phyloP scores from a whole-genome alignment of 2,113 vertebrate genomes.

The Clupea harengus region DNA sequence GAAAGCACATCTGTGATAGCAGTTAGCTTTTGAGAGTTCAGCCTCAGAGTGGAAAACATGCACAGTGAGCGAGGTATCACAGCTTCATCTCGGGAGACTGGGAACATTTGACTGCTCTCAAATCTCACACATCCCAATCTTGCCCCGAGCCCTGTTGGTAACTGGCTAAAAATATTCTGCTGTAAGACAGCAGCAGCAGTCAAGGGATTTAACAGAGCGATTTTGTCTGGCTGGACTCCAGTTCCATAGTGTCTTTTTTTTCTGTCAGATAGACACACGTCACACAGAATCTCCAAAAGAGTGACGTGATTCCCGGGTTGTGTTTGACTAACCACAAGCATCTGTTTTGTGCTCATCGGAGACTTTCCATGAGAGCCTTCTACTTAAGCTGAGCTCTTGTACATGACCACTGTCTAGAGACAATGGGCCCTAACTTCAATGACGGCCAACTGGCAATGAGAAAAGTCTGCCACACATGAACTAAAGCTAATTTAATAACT shows the following conservation, averaged over 20 bases:
- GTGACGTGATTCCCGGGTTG: slow-evolving; percentile 52
- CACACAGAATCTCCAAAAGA: slow-evolving; percentile 52
- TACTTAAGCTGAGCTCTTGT: neutral
- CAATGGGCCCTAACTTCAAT: neutral
- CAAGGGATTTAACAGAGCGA: slow-evolving; percentile 53
- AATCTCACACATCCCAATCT: slow-evolving; percentile 45
- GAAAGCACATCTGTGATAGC: slow-evolving; percentile 46
- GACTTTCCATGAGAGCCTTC: neutral
- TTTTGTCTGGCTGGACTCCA: slow-evolving; percentile 59
- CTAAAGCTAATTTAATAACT: too few species aligned
- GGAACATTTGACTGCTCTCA: slow-evolving; percentile 48
- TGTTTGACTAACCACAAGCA: slow-evolving; percentile 43
- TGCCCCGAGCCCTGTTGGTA: slow-evolving; percentile 51
- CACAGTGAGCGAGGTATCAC: slow-evolving; percentile 37
- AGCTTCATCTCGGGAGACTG: slow-evolving; percentile 52
- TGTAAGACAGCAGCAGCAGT: slow-evolving; percentile 54
- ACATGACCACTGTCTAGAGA: neutral
- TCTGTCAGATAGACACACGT: slow-evolving; percentile 57
- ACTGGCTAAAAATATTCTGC: slow-evolving; percentile 55
- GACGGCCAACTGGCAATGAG: too few species aligned
- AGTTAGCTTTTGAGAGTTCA: slow-evolving; percentile 39
- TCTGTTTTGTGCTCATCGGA: slow-evolving; percentile 43
- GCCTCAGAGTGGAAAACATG: slow-evolving; percentile 49
- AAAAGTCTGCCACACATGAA: too few species aligned
- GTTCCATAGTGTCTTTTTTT: slow-evolving; percentile 47